Conservation (phyloP, 2,797 vertebrate genomes). For the Cossypha heuglini region DNA sequence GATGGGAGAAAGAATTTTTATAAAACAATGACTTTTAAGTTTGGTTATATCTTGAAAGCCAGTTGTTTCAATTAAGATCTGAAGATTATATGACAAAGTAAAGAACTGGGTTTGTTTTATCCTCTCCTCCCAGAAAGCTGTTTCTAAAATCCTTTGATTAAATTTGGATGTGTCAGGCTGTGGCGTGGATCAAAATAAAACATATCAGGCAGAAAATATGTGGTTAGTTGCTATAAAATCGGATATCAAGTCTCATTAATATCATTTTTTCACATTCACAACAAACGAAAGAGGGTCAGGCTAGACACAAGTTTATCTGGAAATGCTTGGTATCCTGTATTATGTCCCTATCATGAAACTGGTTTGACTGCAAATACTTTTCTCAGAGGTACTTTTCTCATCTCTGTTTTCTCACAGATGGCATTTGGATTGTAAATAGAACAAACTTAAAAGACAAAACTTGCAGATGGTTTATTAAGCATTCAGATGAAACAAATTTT, state of each 20-base stretch:
- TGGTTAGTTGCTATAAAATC: not conserved
- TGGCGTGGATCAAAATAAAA: not conserved
- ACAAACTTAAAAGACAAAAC: not conserved
- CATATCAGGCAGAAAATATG: not conserved
- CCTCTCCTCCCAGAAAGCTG: not conserved
- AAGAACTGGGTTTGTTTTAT: not conserved
- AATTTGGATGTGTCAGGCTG: not conserved
- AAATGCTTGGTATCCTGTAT: not conserved
- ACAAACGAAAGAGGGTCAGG: not conserved
- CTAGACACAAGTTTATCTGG: not conserved
- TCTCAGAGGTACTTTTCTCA: not conserved
- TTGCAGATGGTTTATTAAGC: not conserved
- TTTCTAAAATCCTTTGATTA: not conserved
- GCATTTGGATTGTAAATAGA: not conserved
- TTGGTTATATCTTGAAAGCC: not conserved
- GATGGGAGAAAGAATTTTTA: not conserved
- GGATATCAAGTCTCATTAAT: not conserved
- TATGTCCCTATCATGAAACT: not conserved
- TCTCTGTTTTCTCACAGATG: not conserved
- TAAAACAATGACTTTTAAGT: not conserved
- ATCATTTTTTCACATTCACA: not conserved
- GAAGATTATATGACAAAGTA: not conserved
- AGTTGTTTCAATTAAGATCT: not conserved
- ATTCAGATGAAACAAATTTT: not conserved
- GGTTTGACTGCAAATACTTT: not conserved